A percentile compares a stretch with the other conserved stretches of the same genome.
Evolutionary conservation across 2,888 invertebrate species (phyloP).

Genomic region (Diaphora mendica): DNA sequence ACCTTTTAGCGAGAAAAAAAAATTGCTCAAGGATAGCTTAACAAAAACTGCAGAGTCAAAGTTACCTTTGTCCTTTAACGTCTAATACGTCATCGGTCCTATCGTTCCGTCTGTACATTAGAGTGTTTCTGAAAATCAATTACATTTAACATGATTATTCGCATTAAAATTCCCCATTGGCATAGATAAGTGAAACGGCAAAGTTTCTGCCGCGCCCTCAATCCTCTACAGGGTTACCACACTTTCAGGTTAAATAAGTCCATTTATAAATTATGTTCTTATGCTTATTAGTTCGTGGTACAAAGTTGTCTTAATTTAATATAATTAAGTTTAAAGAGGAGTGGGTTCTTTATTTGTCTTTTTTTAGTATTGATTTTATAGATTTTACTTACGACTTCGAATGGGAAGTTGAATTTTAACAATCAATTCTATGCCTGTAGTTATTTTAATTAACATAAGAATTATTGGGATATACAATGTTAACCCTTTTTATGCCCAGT

Average conservation of each 20-base stretch:
- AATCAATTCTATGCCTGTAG: neutral
- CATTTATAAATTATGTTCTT: neutral
- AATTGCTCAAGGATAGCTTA: no score
- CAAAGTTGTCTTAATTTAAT: neutral
- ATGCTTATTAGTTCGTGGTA: neutral
- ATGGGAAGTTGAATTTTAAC: neutral
- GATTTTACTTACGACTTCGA: no score
- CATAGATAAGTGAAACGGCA: conserved; percentile 54
- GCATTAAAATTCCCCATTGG: conserved; percentile 54
- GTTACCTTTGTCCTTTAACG: neutral
- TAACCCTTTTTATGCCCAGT: no score
- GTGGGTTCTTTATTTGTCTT: neutral
- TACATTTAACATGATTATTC: conserved; percentile 51
- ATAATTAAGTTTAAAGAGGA: neutral
- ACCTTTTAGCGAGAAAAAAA: no score
- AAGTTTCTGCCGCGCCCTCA: conserved; percentile 51
- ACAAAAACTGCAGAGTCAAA: neutral
- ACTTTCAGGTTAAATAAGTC: neutral
- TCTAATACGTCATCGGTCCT: conserved; percentile 5
- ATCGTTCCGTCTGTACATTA: neutral
- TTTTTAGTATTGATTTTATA: no score
- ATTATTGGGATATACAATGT: no score
- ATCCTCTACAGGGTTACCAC: conserved; percentile 28
- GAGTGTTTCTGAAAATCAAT: conserved; percentile 43
- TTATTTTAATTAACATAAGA: no score